Evolutionary conservation across 2,797 vertebrate species (phyloP), one percentile per base, ranked within the genome.

Genomic region (Siniperca scherzeri): DNA sequence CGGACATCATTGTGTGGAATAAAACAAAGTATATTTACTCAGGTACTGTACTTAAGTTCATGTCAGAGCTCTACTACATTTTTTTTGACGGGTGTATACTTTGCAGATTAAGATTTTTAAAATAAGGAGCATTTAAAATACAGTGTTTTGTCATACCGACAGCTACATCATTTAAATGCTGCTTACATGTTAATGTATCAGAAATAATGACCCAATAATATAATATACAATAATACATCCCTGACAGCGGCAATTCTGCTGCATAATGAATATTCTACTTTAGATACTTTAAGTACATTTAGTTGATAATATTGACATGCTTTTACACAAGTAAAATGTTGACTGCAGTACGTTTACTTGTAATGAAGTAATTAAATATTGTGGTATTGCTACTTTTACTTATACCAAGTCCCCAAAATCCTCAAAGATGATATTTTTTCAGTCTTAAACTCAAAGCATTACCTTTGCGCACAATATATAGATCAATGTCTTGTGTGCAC

Each of bases 1-100:
- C 55, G 38, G 53, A 9, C 13, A 0, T 92, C 42, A 75, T 82
- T 93, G 56, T 75, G 62, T 87, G 77, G 2, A 73, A 19, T 0
- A 2, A n/a, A 22, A 0, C 17, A 13, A 59, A 56, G 53, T 48
- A 50, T 5, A n/a, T 61, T 33, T 62, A 70, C 42, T 21, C 40
- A 36, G 7, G 12, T 44, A 30, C 36, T 36, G 36, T 36, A 7
- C n/a, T 21, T 11, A 38, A 25, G 13, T 19, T 57, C 27, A 40
- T 13, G 10, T 21, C 16, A 36, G 25, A 30, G 13, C 4, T 44
- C 1, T 22, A 27, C 21, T 19, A 5, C 27, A 19, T 69, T 60
- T 50, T 2, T 30, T 30, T 53, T 22, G 1, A 53, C 48, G 17
- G 16, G 19, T 69, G 8, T 13, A 2, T 25, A 14, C n/a, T 55